Evolutionary conservation across 1,140 invertebrate species (phyloP).

Genomic region (Drosophila eugracilis): DNA sequence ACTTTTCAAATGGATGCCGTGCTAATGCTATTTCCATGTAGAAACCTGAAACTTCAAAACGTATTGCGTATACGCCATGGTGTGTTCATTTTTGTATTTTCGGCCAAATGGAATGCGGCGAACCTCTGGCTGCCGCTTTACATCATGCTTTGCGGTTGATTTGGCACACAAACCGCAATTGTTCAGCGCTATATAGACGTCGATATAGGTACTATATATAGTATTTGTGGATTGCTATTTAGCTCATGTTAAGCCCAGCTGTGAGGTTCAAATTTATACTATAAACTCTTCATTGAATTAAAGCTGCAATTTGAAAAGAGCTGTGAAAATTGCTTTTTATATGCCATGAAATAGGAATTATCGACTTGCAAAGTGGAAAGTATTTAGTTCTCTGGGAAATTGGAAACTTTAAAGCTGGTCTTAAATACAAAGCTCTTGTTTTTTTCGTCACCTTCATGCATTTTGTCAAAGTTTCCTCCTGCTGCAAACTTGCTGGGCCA

Average conservation of each 20-base stretch:
- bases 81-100: slow-evolving; percentile 14
- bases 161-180: slow-evolving; percentile 29
- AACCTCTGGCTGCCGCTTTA: slow-evolving; percentile 31
- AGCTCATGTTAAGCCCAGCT: neutral
- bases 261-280: neutral
- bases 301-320: slow-evolving; percentile 3
- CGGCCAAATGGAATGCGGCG: slow-evolving; percentile 33
- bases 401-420: neutral
- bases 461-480: slow-evolving; percentile 8
- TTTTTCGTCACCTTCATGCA: slow-evolving; percentile 4
- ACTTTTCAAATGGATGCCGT: slow-evolving; percentile 47
- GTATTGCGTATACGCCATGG: slow-evolving; percentile 58
- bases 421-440: neutral
- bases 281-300: slow-evolving; percentile 22
- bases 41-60: slow-evolving; percentile 15
- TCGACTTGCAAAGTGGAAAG: neutral
- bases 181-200: slow-evolving; percentile 16
- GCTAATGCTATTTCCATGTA: slow-evolving; percentile 68
- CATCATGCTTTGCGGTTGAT: slow-evolving; percentile 42
- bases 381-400: neutral
- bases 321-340: slow-evolving; percentile 24
- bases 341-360: slow-evolving; percentile 14
- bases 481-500: slow-evolving; percentile 1
- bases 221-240: too few relatives aligned
- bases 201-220: neutral